Evolutionary conservation across 2,888 invertebrate species (phyloP).

Genomic region (Rhamnusium bicolor): DNA sequence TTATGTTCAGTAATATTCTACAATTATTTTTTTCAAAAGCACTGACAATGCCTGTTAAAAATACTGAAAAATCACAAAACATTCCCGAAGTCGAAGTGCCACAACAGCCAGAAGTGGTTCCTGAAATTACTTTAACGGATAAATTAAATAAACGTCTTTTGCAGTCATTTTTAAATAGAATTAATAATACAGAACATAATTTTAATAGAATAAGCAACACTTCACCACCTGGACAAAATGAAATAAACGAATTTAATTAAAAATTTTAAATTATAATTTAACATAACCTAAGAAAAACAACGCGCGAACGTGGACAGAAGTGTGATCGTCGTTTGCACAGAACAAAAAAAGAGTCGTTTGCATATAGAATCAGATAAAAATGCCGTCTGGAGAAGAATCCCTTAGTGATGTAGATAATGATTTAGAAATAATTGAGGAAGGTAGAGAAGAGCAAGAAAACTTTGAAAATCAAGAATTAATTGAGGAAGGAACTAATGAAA

Average conservation of each 20-base stretch:
- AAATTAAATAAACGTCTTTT: constrained; percentile 79
- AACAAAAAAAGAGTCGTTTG: background rate
- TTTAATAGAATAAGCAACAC: constrained; percentile 24
- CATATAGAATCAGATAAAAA: constrained; percentile 39
- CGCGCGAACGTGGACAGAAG: constrained; percentile 42
- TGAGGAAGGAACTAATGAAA: constrained; percentile 40
- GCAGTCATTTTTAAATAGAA: constrained; percentile 76
- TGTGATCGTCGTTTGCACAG: background rate
- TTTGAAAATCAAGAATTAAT: constrained; percentile 47
- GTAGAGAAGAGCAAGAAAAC: constrained; percentile 50
- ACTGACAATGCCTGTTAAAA: constrained; percentile 37
- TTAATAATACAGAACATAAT: constrained; percentile 69
- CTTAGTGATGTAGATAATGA: constrained; percentile 31
- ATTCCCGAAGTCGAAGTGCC: background rate
- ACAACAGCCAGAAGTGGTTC: constrained; percentile 36
- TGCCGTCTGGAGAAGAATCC: constrained; percentile 53
- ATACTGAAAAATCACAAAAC: constrained; percentile 12
- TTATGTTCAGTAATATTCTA: background rate
- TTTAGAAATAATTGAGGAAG: constrained; percentile 37
- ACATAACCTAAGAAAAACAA: constrained; percentile 55
- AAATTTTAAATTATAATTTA: constrained; percentile 35
- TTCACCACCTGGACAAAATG: background rate
- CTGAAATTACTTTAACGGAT: constrained; percentile 76
- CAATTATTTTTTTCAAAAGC: background rate
- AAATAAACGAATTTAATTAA: constrained; percentile 44